These are phyloP conservation scores for Campylorhamphus procurvoides DNA, from an alignment of 2,113 vertebrate genomes.

Conservation along the genomic window DNA sequence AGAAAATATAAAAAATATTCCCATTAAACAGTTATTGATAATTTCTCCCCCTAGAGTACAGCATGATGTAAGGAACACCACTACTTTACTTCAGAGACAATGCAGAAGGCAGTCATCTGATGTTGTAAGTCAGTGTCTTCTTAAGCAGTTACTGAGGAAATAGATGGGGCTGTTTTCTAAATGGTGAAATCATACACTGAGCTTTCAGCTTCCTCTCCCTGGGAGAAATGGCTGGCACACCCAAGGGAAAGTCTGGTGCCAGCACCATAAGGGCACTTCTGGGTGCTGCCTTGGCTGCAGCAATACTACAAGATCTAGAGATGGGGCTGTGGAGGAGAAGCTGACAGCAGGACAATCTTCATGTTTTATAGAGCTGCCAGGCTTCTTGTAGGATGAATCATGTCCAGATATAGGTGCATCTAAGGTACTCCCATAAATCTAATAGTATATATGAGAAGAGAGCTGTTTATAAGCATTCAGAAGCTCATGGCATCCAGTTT, in stretches of 20 bases:
- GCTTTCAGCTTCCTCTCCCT: neutral
- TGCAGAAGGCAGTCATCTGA: neutral
- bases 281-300: neutral
- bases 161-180: neutral
- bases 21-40: constrained; percentile 36
- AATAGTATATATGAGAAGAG: neutral
- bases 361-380: neutral
- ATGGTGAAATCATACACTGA: neutral
- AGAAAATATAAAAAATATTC: constrained; percentile 4
- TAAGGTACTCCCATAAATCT: neutral
- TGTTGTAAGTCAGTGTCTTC: neutral
- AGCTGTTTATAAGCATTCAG: neutral
- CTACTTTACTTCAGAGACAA: neutral
- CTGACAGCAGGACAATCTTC: neutral
- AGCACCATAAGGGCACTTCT: neutral
- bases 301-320: neutral
- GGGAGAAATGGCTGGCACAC: neutral
- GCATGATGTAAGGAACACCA: neutral
- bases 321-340: neutral
- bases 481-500: rapidly evolving
- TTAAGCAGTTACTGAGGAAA: neutral
- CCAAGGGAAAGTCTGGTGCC: neutral
- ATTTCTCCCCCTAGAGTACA: constrained; percentile 12
- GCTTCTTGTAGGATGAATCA: neutral
- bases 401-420: neutral